Conservation (phyloP, 2,113 vertebrate genomes). For the Ceyx margarethae region DNA sequence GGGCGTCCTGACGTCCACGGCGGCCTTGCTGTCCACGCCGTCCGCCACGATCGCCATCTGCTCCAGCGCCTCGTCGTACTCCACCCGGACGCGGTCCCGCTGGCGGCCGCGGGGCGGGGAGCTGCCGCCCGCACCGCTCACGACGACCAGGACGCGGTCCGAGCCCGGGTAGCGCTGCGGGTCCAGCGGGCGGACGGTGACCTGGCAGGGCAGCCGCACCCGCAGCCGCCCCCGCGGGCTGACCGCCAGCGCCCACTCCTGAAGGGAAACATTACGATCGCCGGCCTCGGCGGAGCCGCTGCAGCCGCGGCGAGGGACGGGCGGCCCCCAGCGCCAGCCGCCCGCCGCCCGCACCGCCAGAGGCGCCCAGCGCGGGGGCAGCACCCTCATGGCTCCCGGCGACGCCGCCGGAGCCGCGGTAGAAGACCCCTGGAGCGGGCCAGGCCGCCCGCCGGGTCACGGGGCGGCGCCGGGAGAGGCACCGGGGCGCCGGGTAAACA, state of each 20-base stretch:
- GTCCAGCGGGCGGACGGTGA: constrained; percentile 82
- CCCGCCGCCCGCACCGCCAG: not conserved
- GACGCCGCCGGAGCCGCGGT: not conserved
- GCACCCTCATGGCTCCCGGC: not conserved
- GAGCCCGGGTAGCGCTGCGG: constrained; percentile 76
- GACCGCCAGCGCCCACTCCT: constrained; percentile 79
- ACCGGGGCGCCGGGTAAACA: not conserved
- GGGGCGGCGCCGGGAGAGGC: not conserved
- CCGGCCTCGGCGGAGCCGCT: not conserved
- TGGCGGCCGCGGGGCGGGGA: not conserved
- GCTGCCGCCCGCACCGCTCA: constrained; percentile 57
- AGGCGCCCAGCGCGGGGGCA: not conserved
- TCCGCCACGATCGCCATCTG: constrained; percentile 76
- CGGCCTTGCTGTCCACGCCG: constrained; percentile 59
- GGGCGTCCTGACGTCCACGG: constrained; percentile 82
- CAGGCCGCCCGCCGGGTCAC: not conserved
- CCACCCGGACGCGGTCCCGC: constrained; percentile 71
- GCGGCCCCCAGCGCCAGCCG: not conserved
- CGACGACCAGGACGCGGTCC: constrained; percentile 77
- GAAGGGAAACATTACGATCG: constrained; percentile 16
- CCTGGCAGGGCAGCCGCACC: constrained; percentile 79
- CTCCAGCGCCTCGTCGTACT: constrained; percentile 76
- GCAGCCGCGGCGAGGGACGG: not conserved
- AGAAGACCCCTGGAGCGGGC: not conserved
- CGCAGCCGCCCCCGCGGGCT: constrained; percentile 80